A percentile compares a stretch with the other conserved stretches of the same genome.
Conservation (phyloP, 2,113 vertebrate species). For the Arothron firmamentum region DNA sequence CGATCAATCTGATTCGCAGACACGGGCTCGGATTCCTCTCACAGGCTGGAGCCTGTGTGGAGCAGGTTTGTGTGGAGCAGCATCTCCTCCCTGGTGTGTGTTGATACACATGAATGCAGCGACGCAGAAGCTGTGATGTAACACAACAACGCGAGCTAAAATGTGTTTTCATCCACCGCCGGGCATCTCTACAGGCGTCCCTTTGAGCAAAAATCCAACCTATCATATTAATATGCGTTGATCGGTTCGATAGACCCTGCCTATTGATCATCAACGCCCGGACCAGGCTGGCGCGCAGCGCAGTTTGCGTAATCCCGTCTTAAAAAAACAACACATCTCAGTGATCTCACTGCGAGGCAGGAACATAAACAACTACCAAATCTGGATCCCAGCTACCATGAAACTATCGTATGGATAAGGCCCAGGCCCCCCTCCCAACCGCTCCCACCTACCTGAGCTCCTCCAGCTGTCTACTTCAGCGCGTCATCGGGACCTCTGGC, state of each 20-base stretch:
- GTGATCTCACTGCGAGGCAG: neutral
- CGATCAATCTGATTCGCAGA: neutral
- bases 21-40: constrained; percentile 22
- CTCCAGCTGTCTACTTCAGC: constrained; percentile 59
- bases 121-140: constrained; percentile 68
- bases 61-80: constrained; percentile 6
- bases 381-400: neutral
- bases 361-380: neutral
- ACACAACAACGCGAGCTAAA: constrained; percentile 25
- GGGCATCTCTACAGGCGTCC: neutral
- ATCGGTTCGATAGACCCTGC: neutral
- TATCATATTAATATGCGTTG: too few species aligned
- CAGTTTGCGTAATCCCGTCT: constrained; percentile 9
- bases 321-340: neutral
- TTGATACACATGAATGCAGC: constrained; percentile 51
- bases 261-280: neutral
- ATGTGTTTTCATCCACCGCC: neutral
- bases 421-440: constrained; percentile 19
- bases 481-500: constrained; percentile 63
- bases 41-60: constrained; percentile 34
- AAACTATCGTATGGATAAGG: constrained; percentile 3
- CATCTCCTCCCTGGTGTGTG: constrained; percentile 39
- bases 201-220: neutral
- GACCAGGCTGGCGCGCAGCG: constrained; percentile 17
- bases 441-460: constrained; percentile 72